Conservation (phyloP, 2,888 invertebrate genomes). For the Syrphus vitripennis region DNA sequence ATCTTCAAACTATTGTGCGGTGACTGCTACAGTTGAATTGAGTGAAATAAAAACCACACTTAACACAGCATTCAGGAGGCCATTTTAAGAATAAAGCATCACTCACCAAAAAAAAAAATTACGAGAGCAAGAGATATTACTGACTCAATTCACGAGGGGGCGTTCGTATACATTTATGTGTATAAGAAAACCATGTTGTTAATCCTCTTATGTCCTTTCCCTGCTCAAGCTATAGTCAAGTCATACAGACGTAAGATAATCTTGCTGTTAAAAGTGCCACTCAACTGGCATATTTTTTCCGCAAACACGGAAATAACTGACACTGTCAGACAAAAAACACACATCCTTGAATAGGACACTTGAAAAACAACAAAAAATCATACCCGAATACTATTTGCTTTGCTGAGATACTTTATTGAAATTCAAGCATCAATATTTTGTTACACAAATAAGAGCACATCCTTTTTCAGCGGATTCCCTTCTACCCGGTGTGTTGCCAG, state of each 20-base stretch:
- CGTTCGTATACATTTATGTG: conserved; percentile 6
- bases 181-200: conserved; percentile 31
- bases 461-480: background rate
- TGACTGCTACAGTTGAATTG: conserved; percentile 54
- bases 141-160: conserved; percentile 44
- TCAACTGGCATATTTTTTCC: conserved; percentile 57
- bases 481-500: too few relatives aligned
- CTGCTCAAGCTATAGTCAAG: conserved; percentile 5
- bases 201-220: conserved; percentile 64
- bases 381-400: background rate
- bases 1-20: conserved; percentile 35
- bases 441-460: conserved; percentile 31
- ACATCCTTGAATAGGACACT: conserved; percentile 63
- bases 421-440: conserved; percentile 70
- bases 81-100: conserved; percentile 55
- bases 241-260: conserved; percentile 53
- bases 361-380: background rate
- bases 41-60: conserved; percentile 68
- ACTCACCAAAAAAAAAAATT: conserved; percentile 3
- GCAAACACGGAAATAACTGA: conserved; percentile 68
- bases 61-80: conserved; percentile 64
- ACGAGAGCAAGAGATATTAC: conserved; percentile 20
- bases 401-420: conserved; percentile 60
- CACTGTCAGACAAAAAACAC: conserved; percentile 65
- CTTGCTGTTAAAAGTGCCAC: conserved; percentile 62